A percentile compares a stretch with the other conserved stretches of the same genome.
These are phyloP conservation scores for Ornithoptera alexandrae DNA, from an alignment of 2,888 invertebrate genomes.

Conservation along the genomic window DNA sequence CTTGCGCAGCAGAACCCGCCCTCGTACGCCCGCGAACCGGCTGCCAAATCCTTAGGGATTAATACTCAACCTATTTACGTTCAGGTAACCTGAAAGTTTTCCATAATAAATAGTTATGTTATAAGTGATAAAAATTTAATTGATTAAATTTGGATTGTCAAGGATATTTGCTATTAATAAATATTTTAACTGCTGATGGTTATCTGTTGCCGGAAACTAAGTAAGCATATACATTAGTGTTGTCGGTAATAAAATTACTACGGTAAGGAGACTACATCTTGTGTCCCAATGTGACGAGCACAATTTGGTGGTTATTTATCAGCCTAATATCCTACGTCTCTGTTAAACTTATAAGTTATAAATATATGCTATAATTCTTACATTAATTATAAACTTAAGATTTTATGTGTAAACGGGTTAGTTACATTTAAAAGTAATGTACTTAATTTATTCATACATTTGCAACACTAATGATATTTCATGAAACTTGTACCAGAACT, in stretches of 20 bases:
- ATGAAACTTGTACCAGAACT: background rate
- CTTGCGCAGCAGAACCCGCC: constrained; percentile 51
- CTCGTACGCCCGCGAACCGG: constrained; percentile 48
- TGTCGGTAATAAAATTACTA: no score
- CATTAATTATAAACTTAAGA: background rate
- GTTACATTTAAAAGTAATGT: background rate
- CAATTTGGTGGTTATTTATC: no score
- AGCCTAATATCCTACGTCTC: no score
- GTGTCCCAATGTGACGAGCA: no score
- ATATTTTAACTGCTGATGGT: no score
- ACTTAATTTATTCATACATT: background rate
- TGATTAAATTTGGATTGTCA: no score
- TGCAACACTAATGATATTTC: constrained; percentile 1
- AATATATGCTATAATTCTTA: background rate
- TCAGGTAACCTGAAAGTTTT: constrained; percentile 48
- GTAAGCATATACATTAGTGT: no score
- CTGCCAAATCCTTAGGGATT: constrained; percentile 56
- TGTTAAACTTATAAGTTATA: no score
- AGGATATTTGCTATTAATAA: no score
- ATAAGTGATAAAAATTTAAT: background rate
- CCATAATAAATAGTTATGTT: background rate
- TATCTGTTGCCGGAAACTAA: no score
- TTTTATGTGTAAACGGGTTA: background rate
- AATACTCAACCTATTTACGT: constrained; percentile 65
- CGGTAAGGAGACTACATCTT: no score